phyloP scores from a whole-genome alignment of 1,140 invertebrate species.

The Mercenaria mercenaria region DNA sequence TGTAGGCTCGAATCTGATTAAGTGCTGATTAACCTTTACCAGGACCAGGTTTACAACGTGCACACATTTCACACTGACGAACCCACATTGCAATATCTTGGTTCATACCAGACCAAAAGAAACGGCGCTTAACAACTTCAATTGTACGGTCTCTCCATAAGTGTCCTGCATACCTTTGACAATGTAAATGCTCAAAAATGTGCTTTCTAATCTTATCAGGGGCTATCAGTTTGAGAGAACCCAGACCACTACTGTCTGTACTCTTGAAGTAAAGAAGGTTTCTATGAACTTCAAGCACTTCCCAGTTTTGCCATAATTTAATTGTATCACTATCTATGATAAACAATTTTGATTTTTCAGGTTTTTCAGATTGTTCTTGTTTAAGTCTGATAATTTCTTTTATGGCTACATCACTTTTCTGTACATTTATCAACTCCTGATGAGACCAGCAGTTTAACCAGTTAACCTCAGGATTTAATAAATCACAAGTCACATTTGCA shows the following conservation, averaged over 20 bases:
- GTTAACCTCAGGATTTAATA: neutral
- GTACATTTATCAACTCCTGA: constrained; percentile 27
- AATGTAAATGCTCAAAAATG: constrained; percentile 57
- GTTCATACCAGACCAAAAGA: constrained; percentile 68
- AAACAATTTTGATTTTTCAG: neutral
- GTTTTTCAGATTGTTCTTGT: constrained; percentile 16
- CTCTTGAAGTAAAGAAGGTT: neutral
- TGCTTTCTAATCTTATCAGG: constrained; percentile 51
- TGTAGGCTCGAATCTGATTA: neutral
- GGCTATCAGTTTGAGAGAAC: constrained; percentile 28
- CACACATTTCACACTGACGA: constrained; percentile 68
- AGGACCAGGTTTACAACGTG: constrained; percentile 60
- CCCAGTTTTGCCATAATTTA: constrained; percentile 44
- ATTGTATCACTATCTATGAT: neutral
- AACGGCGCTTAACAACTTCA: constrained; percentile 52
- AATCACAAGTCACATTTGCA: neutral
- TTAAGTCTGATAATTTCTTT: constrained; percentile 42
- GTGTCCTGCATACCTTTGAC: constrained; percentile 40
- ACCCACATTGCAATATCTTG: constrained; percentile 63
- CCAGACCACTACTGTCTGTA: neutral
- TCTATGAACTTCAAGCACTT: neutral
- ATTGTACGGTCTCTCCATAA: constrained; percentile 64
- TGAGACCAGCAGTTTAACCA: constrained; percentile 53
- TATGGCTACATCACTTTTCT: constrained; percentile 37
- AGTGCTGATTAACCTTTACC: constrained; percentile 44